Percentiles rank a stretch among this genome's conserved stretches.
Conservation (phyloP, 2,888 invertebrate genomes). For the Agrenia bidenticulata region DNA sequence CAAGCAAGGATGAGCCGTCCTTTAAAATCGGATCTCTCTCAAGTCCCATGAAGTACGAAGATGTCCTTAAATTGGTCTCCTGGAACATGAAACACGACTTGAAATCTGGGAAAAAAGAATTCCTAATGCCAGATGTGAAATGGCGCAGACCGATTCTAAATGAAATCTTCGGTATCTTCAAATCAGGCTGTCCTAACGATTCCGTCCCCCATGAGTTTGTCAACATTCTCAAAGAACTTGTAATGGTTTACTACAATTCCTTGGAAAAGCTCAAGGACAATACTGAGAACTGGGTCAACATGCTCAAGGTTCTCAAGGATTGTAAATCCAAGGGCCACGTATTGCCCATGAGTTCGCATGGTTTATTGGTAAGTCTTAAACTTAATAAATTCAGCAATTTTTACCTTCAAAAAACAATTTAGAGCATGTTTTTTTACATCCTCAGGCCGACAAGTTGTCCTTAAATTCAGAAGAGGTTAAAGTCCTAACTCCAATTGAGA, state of each 20-base stretch:
- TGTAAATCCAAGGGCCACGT: neutral
- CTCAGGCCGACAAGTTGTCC: too few species aligned
- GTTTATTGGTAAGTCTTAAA: neutral
- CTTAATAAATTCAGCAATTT: too few species aligned
- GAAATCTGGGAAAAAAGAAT: conserved; percentile 6
- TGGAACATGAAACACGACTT: conserved; percentile 30
- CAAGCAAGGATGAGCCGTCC: neutral
- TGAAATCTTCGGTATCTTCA: conserved; percentile 20
- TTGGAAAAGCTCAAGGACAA: conserved; percentile 1
- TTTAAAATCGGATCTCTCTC: neutral
- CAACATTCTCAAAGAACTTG: conserved; percentile 20
- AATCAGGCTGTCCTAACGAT: conserved; percentile 15
- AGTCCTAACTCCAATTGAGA: conserved; percentile 15
- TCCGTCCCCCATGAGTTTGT: conserved; percentile 24
- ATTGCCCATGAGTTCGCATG: neutral
- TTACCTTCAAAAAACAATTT: too few species aligned
- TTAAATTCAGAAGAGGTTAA: neutral
- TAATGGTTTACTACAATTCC: conserved; percentile 36
- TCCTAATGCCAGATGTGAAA: conserved; percentile 12
- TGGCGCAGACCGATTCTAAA: conserved; percentile 26
- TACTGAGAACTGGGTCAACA: conserved; percentile 15
- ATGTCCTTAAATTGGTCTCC: conserved; percentile 22
- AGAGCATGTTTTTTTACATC: too few species aligned
- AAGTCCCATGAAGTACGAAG: conserved; percentile 28
- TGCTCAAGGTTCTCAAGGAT: conserved; percentile 9